Conservation (phyloP, 2,113 vertebrate species). For the Gracilinanus agilis region DNA sequence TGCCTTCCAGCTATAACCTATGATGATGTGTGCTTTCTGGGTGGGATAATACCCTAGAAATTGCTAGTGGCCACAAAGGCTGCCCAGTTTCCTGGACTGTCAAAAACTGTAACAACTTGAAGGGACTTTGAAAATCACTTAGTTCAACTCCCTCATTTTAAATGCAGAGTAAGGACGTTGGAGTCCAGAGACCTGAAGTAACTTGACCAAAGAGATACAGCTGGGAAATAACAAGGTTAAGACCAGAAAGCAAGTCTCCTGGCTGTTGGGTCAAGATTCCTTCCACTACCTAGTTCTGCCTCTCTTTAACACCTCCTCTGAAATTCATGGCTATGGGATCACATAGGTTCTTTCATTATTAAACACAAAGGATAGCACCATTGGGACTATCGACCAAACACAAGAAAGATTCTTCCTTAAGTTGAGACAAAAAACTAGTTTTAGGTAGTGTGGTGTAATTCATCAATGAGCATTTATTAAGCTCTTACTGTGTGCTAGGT, state of each 20-base stretch:
- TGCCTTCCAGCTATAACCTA: background rate
- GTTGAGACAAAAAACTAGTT: slow-evolving; percentile 36
- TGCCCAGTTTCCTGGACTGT: background rate
- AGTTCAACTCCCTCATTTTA: background rate
- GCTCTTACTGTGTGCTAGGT: background rate
- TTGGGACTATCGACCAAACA: slow-evolving; percentile 40
- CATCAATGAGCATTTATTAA: background rate
- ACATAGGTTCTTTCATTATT: slow-evolving; percentile 15
- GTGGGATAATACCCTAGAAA: slow-evolving; percentile 41
- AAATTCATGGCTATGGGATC: background rate
- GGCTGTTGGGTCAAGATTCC: background rate
- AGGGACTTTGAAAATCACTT: background rate
- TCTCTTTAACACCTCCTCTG: background rate
- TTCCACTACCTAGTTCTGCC: background rate
- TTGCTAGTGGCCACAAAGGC: background rate
- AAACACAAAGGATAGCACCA: slow-evolving; percentile 44
- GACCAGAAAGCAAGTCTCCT: background rate
- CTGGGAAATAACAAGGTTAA: background rate
- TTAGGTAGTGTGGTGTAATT: background rate
- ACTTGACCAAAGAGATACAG: background rate
- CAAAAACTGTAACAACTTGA: background rate
- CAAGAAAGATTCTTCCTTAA: slow-evolving; percentile 51
- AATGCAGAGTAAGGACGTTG: background rate
- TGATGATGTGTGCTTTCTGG: slow-evolving; percentile 29
- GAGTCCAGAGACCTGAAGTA: background rate